Conservation (phyloP, 2,113 vertebrate species). For the Corythoichthys intestinalis region DNA sequence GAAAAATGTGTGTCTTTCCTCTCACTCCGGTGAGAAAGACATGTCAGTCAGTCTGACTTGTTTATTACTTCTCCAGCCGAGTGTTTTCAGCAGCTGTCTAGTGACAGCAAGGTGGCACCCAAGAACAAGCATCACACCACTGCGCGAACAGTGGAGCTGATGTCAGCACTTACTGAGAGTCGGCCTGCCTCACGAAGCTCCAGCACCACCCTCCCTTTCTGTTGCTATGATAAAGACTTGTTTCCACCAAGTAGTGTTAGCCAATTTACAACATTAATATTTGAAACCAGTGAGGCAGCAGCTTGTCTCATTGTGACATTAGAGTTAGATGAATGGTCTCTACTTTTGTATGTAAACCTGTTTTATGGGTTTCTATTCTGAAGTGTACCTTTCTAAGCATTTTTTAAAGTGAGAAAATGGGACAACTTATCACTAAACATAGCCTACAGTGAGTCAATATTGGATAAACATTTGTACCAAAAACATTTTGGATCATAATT, state of each 20-base stretch:
- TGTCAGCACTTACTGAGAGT: slow-evolving; percentile 71
- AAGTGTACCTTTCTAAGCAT: too few relatives aligned
- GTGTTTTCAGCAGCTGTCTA: slow-evolving; percentile 30
- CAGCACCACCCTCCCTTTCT: slow-evolving; percentile 61
- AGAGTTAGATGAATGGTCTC: too few relatives aligned
- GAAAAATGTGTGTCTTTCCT: neutral
- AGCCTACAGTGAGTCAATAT: neutral
- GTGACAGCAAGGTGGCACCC: slow-evolving; percentile 53
- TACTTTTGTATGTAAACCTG: too few relatives aligned
- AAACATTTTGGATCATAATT: neutral
- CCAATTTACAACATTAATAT: neutral
- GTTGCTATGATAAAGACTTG: slow-evolving; percentile 40
- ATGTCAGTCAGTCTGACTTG: slow-evolving; percentile 31
- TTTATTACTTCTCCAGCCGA: slow-evolving; percentile 22
- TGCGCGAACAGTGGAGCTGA: slow-evolving; percentile 61
- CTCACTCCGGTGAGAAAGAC: slow-evolving; percentile 15
- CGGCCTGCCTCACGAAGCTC: slow-evolving; percentile 66
- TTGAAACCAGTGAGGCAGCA: neutral
- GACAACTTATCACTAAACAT: neutral
- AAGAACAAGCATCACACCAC: slow-evolving; percentile 71
- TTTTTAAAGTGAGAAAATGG: neutral
- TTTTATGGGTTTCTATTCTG: too few relatives aligned
- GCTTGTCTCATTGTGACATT: neutral
- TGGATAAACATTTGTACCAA: neutral
- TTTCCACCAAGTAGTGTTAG: slow-evolving; percentile 25